Evolutionary conservation across 1,140 invertebrate genomes (phyloP).

Genomic region (Nasonia vitripennis): DNA sequence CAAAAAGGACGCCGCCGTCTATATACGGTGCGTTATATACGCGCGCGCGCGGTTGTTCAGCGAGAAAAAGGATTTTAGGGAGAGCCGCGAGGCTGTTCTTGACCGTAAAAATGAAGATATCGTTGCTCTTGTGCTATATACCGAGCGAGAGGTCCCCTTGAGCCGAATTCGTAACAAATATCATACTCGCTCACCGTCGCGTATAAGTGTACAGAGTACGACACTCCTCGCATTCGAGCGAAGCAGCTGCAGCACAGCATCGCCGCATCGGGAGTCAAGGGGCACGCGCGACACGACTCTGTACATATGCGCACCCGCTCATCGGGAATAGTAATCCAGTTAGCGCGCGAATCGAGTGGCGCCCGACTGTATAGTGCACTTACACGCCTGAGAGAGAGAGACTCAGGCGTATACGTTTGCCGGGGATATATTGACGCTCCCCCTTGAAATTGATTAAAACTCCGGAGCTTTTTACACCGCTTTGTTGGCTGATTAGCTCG

Average conservation of each 20-base stretch:
- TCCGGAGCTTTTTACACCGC: neutral
- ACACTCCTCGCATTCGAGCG: neutral
- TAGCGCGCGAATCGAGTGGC: neutral
- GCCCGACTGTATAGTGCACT: neutral
- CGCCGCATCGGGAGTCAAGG: too few species aligned
- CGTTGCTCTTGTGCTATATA: neutral
- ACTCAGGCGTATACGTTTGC: neutral
- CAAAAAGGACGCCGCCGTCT: neutral
- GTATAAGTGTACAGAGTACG: too few species aligned
- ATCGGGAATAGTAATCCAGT: conserved; percentile 14
- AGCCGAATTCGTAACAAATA: too few species aligned
- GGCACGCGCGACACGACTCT: neutral
- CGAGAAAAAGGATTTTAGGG: neutral
- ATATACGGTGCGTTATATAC: neutral
- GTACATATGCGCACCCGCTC: neutral
- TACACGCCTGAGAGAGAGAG: neutral
- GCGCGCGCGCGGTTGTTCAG: neutral
- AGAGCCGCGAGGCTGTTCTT: neutral
- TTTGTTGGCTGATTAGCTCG: neutral
- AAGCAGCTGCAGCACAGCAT: neutral
- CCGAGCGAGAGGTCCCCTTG: too few species aligned
- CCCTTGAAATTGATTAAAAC: neutral
- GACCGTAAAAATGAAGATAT: neutral
- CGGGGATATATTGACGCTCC: neutral
- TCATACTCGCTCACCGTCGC: too few species aligned